Conservation (phyloP, 2,113 vertebrate species). For the Mormyrus iriodes region DNA sequence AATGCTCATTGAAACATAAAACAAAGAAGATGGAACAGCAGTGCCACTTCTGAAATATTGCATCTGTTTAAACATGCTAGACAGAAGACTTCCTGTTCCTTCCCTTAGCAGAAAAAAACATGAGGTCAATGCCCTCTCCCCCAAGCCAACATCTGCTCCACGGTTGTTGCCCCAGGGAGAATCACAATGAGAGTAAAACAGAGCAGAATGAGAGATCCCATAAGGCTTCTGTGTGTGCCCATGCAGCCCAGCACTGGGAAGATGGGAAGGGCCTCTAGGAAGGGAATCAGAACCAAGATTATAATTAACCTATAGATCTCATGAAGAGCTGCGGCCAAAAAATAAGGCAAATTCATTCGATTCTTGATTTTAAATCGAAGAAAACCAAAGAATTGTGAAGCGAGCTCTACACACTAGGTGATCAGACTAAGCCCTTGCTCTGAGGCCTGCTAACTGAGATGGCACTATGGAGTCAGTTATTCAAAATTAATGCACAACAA, state of each 20-base stretch:
- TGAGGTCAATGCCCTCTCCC: not conserved
- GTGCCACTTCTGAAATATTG: not conserved
- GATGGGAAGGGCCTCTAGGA: not conserved
- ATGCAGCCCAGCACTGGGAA: not conserved
- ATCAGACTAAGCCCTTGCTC: not conserved
- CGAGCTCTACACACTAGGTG: not conserved
- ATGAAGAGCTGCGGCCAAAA: not conserved
- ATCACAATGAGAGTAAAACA: not conserved
- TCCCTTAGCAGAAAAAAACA: not conserved
- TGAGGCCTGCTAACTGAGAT: not conserved
- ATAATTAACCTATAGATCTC: not conserved
- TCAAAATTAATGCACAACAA: not conserved
- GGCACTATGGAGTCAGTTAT: not conserved
- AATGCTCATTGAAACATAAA: not conserved
- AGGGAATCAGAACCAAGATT: not conserved
- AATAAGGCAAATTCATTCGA: not conserved
- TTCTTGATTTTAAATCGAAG: too few species aligned
- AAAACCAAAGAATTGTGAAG: not conserved
- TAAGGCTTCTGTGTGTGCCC: slow-evolving; percentile 6
- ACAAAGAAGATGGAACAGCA: not conserved
- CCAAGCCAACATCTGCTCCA: slow-evolving; percentile 7
- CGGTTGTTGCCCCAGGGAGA: not conserved
- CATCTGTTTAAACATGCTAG: not conserved
- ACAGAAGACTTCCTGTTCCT: slow-evolving; percentile 9
- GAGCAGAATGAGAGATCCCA: not conserved